A percentile compares a stretch with the other conserved stretches of the same genome.
Evolutionary conservation across 1,140 invertebrate species (phyloP).

Genomic region (Apolygus lucorum): DNA sequence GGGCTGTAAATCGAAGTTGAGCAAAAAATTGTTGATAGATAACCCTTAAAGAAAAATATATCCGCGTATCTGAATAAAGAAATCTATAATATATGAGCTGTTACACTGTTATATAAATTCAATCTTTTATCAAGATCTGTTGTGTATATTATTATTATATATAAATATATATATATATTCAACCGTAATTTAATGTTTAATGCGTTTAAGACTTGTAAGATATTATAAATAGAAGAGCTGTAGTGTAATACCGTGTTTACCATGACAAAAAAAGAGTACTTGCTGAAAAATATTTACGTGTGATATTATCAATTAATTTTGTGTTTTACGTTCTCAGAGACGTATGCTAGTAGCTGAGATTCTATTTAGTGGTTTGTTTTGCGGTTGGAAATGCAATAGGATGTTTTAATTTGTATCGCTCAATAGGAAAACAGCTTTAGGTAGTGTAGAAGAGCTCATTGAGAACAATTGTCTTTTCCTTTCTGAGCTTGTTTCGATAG

Average conservation of each 20-base stretch:
- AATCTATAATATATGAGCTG: slow-evolving; percentile 7
- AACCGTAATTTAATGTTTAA: background rate
- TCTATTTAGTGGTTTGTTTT: background rate
- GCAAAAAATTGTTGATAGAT: too few species aligned
- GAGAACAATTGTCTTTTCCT: too few species aligned
- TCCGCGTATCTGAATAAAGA: background rate
- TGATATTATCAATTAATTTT: slow-evolving; percentile 9
- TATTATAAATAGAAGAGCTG: slow-evolving; percentile 11
- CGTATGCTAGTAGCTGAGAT: too few species aligned
- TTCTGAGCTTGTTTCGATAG: too few species aligned
- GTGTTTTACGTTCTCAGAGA: too few species aligned
- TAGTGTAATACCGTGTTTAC: background rate
- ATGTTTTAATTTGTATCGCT: background rate
- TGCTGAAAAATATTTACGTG: slow-evolving; percentile 5
- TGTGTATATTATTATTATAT: slow-evolving; percentile 5
- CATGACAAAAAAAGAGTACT: background rate
- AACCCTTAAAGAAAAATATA: too few species aligned
- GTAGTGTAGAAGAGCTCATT: background rate
- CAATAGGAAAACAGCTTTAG: background rate
- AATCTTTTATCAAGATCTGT: slow-evolving; percentile 9
- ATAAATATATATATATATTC: background rate
- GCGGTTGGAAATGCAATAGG: background rate
- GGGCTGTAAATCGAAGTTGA: background rate
- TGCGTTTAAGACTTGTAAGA: slow-evolving; percentile 13
- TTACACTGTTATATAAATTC: slow-evolving; percentile 15